These are phyloP conservation scores for Aix galericulata DNA, from an alignment of 2,113 vertebrate genomes.

Conservation along the genomic window DNA sequence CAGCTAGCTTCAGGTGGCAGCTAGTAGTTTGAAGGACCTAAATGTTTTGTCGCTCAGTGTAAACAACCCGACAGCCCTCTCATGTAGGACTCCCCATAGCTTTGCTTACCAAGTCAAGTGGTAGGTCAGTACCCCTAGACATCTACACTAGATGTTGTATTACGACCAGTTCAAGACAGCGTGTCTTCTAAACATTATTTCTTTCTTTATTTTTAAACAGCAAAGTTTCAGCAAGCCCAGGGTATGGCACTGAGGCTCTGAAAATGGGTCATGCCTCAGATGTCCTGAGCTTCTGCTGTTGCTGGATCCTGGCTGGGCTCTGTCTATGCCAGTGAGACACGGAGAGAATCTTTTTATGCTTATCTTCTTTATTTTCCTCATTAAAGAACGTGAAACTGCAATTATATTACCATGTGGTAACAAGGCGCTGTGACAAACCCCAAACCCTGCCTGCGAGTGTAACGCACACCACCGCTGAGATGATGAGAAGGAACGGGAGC, in stretches of 20 bases:
- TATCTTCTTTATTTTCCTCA: neutral
- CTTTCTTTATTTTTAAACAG: neutral
- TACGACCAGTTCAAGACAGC: neutral
- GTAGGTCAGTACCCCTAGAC: neutral
- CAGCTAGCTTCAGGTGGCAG: neutral
- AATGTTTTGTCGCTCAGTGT: rapidly evolving
- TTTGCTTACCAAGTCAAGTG: neutral
- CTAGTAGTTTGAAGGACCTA: neutral
- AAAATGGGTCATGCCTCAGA: rapidly evolving
- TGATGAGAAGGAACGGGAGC: rapidly evolving
- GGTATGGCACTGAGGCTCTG: too few species aligned
- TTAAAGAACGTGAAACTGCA: rapidly evolving
- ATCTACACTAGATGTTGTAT: neutral
- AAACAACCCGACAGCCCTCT: rapidly evolving
- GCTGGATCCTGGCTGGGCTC: rapidly evolving
- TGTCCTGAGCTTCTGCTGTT: neutral
- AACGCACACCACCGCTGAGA: rapidly evolving
- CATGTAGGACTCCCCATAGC: rapidly evolving
- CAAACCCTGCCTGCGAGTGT: rapidly evolving
- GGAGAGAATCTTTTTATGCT: neutral
- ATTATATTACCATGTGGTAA: rapidly evolving
- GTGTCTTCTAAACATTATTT: rapidly evolving
- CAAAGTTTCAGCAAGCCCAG: neutral
- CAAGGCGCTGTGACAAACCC: rapidly evolving
- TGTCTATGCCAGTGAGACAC: rapidly evolving